These are phyloP conservation scores for Thereva nobilitata DNA, from an alignment of 2,888 invertebrate genomes.

Conservation along the genomic window DNA sequence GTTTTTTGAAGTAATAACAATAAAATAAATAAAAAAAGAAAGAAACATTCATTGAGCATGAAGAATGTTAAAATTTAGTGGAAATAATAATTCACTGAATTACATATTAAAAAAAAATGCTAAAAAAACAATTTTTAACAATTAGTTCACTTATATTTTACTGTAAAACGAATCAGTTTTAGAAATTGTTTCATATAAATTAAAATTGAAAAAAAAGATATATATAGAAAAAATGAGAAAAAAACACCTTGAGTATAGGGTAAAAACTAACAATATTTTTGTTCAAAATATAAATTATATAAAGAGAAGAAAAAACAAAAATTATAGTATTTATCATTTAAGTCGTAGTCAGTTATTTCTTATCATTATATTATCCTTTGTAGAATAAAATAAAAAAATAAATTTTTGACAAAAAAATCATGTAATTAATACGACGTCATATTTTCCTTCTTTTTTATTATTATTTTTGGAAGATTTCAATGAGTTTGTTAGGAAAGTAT, in stretches of 20 bases:
- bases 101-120: background rate
- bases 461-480: too few relatives aligned
- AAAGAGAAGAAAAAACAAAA: conserved; percentile 19
- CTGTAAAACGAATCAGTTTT: background rate
- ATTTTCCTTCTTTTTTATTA: too few relatives aligned
- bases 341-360: conserved; percentile 28
- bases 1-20: too few relatives aligned
- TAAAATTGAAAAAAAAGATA: background rate
- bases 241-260: conserved; percentile 15
- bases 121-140: background rate
- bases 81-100: background rate
- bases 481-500: too few relatives aligned
- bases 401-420: too few relatives aligned
- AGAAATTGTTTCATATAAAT: too few relatives aligned
- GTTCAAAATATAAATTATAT: conserved; percentile 13
- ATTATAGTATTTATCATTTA: conserved; percentile 32
- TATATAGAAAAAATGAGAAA: conserved; percentile 2
- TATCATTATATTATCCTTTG: conserved; percentile 14
- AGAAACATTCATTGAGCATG: background rate
- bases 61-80: background rate
- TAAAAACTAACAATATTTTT: conserved; percentile 13
- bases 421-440: too few relatives aligned
- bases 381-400: background rate
- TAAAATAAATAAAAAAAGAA: background rate
- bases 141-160: background rate